A percentile compares a stretch with the other conserved stretches of the same genome.
These are phyloP conservation scores for Celastrina argiolus DNA, from an alignment of 2,888 invertebrate genomes.

Conservation along the genomic window DNA sequence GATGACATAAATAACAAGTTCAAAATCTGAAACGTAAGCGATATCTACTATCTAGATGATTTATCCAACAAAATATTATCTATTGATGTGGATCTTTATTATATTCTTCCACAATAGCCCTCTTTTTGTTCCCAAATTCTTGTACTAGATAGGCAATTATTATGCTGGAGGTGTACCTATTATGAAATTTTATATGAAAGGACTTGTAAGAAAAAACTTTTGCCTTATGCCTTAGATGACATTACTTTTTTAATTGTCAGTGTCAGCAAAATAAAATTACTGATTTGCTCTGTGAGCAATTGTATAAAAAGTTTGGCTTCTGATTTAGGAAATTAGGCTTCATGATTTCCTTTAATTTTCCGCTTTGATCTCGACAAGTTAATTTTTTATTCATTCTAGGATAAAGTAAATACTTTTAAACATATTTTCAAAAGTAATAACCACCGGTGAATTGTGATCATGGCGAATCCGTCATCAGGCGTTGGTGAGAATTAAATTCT, in stretches of 20 bases:
- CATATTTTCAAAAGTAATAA: conserved; percentile 50
- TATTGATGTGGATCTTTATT: no score
- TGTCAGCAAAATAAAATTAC: conserved; percentile 64
- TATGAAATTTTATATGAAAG: no score
- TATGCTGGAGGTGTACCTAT: no score
- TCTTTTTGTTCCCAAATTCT: no score
- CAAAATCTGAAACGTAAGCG: no score
- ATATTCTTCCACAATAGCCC: no score
- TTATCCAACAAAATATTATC: no score
- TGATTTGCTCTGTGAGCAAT: conserved; percentile 63
- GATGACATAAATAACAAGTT: no score
- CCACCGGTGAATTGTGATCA: conserved; percentile 79
- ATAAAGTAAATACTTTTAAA: conserved; percentile 29
- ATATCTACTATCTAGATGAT: no score
- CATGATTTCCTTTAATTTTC: conserved; percentile 39
- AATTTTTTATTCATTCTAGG: conserved; percentile 25
- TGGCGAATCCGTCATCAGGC: conserved; percentile 94
- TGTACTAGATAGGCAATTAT: no score
- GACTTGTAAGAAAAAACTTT: background rate
- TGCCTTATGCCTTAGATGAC: conserved; percentile 39
- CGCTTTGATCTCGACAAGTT: conserved; percentile 32
- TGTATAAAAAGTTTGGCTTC: conserved; percentile 39
- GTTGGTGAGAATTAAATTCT: conserved; percentile 83
- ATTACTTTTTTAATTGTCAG: conserved; percentile 71
- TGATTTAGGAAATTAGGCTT: conserved; percentile 48